Base-by-base conservation (phyloP, 1,140 invertebrate genomes). In the Eueides isabella region DNA sequence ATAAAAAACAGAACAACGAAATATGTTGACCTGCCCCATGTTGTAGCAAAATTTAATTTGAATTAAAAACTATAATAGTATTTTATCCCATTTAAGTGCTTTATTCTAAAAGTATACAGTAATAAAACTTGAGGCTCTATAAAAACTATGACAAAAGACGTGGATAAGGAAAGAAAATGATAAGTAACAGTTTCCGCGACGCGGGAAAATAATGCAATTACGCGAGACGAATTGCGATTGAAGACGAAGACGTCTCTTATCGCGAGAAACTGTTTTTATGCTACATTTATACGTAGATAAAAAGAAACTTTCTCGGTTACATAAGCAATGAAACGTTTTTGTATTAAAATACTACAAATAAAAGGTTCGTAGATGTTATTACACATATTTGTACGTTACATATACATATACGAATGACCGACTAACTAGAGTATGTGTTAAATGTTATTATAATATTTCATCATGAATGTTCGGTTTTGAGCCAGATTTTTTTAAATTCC, bases 101-200 rank as follows among this genome's bases (percentile, higher is more conserved):
- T 55, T 23, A 55, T 55, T 23, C n/a, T 2, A 55, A 55, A 55
- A 55, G 9, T 67, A 31, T 26, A 55, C 33, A 55, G 28, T 30
- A 55, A 55, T 67, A 33, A 55, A 48, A 67, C 48, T 55, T 5
- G n/a, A 41, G 19, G 14, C 28, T 29, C 26, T 55, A 67, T 48
- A 67, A 67, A 55, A 67, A 67, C 41, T 48, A 19, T 67, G n/a
- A 67, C 41, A 67, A 67, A 67, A 67, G 65, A 67, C 35, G 41
- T 55, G 66, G 66, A 67, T 67, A 67, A 67, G 29, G n/a, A 30
- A 67, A 67, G 35, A 23, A 64, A 64, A 64, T 33, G 64, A 66
- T 66, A 66, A 41, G n/a, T 67, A 67, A 48, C 19, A 26, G 35
- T 67, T 55, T 67, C 66, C 16, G 41, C 66, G 41, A 38, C 31